Base-by-base conservation (phyloP, 1,140 invertebrate species). In the Gonioctena quinquepunctata region DNA sequence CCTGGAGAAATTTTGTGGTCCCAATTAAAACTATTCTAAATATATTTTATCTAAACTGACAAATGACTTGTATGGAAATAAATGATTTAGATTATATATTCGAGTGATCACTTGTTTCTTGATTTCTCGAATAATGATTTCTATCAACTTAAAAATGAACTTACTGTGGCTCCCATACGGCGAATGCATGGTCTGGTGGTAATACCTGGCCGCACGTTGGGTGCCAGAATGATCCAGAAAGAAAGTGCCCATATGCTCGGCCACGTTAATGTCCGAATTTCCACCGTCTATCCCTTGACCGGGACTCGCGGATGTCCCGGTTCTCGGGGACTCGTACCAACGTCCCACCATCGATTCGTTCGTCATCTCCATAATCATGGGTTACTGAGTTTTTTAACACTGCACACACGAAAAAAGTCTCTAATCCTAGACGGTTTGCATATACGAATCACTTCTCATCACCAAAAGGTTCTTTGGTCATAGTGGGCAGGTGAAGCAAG, bases 281-380 rank as follows among this genome's bases (percentile, higher is more conserved):
- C 73, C 72, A 69, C 77, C 73, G 42, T 81, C 77, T 22, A 77
- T 63, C n/a, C 80, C 79, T 59, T 82, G 80, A 48, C 74, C 79
- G 28, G 82, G 81, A 76, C 81, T 82, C 6, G 73, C 80, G 50
- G 80, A 79, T n/a, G 81, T 81, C 54, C 80, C 81, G 42, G 80
- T 80, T 62, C 82, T 81, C 19, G 80, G 82, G 22, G 77, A 77
- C 64, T 83, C 82, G 73, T 83, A 83, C 82, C 82, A 83, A 57
- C 81, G 77, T 50, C 77, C 77, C 28, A 80, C 76, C 70, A 73
- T 26, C 70, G 79, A 76, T 57, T 83, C 82, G 74, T 82, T 83
- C 67, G 79, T 81, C 82, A 82, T 82, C 81, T 83, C 82, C 82
- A 83, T 83, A 82, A 82, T 83, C 81, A 83, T 83, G 73, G 69